Conservation (phyloP, 2,797 vertebrate species). For the Girardinus metallicus region DNA sequence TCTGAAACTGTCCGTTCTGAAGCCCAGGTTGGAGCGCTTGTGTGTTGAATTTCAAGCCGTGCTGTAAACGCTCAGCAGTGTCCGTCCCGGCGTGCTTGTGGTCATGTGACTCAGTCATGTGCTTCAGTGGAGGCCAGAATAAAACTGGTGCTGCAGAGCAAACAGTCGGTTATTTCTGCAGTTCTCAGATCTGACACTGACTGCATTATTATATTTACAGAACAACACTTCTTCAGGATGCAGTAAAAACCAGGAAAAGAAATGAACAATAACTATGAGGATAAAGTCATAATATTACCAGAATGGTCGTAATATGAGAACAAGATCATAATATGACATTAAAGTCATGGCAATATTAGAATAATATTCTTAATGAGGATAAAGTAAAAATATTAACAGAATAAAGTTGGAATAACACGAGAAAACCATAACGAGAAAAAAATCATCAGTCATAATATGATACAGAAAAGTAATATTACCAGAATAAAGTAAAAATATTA, state of each 20-base stretch:
- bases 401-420: neutral
- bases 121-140: conserved; percentile 50
- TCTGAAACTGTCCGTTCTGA: conserved; percentile 93
- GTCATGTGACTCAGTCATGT: conserved; percentile 76
- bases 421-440: neutral
- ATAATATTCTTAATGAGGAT: neutral
- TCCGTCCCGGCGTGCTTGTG: conserved; percentile 77
- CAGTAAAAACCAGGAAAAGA: neutral
- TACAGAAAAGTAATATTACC: neutral
- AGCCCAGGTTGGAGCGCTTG: conserved; percentile 91
- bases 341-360: neutral
- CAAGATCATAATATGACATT: neutral
- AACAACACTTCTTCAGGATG: neutral
- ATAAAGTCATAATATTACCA: neutral
- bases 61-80: conserved; percentile 77
- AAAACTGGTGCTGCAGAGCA: conserved; percentile 24
- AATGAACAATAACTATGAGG: neutral
- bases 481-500: too few species aligned
- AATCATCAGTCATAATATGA: neutral
- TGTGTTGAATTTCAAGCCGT: conserved; percentile 73
- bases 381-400: neutral
- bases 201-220: neutral
- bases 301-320: too few species aligned
- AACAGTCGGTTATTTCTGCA: neutral
- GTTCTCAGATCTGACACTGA: neutral